A percentile compares a stretch with the other conserved stretches of the same genome.
Conservation (phyloP, 2,888 invertebrate species). For the Nephrotoma appendiculata region DNA sequence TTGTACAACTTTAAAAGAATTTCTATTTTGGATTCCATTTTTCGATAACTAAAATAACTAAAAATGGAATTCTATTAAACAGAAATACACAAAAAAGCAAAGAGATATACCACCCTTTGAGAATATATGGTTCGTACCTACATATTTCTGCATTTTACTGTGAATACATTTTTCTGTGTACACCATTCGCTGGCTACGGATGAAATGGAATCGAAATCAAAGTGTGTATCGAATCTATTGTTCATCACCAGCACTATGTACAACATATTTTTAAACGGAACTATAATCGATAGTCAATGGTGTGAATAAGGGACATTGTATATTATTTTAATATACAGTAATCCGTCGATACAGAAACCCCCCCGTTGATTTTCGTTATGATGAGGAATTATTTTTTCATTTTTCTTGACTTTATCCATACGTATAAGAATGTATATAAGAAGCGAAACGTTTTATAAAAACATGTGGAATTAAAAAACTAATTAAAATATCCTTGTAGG, state of each 20-base stretch:
- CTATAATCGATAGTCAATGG: background rate
- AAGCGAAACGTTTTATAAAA: background rate
- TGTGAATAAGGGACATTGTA: background rate
- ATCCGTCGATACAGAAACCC: background rate
- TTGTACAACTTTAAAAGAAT: background rate
- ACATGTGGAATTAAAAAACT: background rate
- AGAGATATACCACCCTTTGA: background rate
- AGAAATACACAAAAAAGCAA: background rate
- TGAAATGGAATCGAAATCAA: background rate
- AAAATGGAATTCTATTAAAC: background rate
- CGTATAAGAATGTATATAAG: background rate
- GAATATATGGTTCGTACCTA: background rate
- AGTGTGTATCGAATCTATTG: background rate
- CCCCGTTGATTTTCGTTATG: background rate
- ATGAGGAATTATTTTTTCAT: background rate
- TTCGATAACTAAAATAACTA: background rate
- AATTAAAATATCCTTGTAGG: background rate
- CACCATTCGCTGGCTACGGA: background rate
- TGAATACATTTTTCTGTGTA: too few species aligned
- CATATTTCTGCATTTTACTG: background rate
- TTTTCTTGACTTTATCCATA: background rate
- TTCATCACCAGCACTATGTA: background rate
- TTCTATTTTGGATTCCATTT: background rate
- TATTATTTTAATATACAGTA: background rate
- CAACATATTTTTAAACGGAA: background rate